Base-by-base conservation (phyloP, 2,113 vertebrate species). In the Solea solea region DNA sequence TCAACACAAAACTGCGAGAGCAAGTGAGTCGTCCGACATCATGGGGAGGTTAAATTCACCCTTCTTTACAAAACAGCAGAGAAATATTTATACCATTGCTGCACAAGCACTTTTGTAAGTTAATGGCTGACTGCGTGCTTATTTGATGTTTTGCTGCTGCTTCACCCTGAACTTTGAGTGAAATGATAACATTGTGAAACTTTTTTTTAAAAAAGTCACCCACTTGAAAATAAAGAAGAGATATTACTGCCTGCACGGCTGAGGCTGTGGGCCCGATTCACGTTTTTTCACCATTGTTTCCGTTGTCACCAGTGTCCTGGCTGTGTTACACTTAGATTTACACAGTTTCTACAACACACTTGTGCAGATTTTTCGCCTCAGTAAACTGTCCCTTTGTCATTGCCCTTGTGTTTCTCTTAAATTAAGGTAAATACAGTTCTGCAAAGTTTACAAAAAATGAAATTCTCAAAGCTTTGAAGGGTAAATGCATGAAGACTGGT, bases 41-140 rank as follows among this genome's bases (percentile, higher is more conserved):
- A 39, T n/a, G 15, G 16, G 71, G 73, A 83, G 74, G 67, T 74
- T 80, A 81, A 74, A 80, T 82, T 77, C 76, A 74, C 85, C 80
- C 76, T 70, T 81, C 74, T 84, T 84, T 71, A 78, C 75, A 82
- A 85, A 85, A 87, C 61, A 76, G 78, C 65, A 25, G 53, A 67
- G 66, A 74, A 74, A 84, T 75, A 81, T 84, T 88, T 83, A 84
- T 71, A 80, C 81, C 79, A 81, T 34, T 88, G 84, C 83, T 86
- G 86, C 80, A 82, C 86, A 84, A 86, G 82, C 90, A 85, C 84
- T 89, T 86, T 72, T 78, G 64, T 76, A 56, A 90, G 82, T 89
- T 88, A 89, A 86, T 83, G 86, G 83, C 86, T 83, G 83, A 87
- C 86, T 87, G 81, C 11, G 64, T 86, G 88, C 69, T 86, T 86